phyloP scores from a whole-genome alignment of 2,797 vertebrate species.

The Microtus agrestis region DNA sequence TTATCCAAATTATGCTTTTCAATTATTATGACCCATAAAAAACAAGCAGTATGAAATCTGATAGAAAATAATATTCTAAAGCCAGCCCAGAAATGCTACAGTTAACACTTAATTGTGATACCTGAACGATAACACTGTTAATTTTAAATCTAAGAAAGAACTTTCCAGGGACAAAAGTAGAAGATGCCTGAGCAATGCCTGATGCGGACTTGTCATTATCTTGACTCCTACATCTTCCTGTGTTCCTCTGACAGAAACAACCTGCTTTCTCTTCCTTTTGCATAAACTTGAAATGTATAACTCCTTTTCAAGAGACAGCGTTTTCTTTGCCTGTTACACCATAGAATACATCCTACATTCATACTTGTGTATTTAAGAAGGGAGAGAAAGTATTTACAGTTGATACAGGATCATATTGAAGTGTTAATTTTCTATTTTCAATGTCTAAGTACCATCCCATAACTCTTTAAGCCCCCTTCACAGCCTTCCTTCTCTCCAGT shows the following conservation, averaged over 20 bases:
- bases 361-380: slow-evolving; percentile 50
- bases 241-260: neutral
- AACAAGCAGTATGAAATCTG: slow-evolving; percentile 47
- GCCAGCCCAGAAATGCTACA: slow-evolving; percentile 33
- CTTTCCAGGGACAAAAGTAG: slow-evolving; percentile 46
- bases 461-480: slow-evolving; percentile 23
- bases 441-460: slow-evolving; percentile 52
- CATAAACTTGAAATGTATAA: slow-evolving; percentile 34
- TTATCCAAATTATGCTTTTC: slow-evolving; percentile 47
- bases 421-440: slow-evolving; percentile 53
- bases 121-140: slow-evolving; percentile 43
- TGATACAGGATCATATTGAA: slow-evolving; percentile 51
- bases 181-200: neutral
- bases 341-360: slow-evolving; percentile 27
- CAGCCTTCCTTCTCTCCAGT: slow-evolving; percentile 33
- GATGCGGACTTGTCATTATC: neutral
- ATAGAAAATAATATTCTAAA: slow-evolving; percentile 64
- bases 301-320: slow-evolving; percentile 30
- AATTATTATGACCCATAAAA: slow-evolving; percentile 34
- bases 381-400: slow-evolving; percentile 59
- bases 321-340: slow-evolving; percentile 18
- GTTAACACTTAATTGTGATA: slow-evolving; percentile 44
- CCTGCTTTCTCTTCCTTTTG: slow-evolving; percentile 49
- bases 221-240: neutral
- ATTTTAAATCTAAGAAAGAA: slow-evolving; percentile 63